A percentile compares a stretch with the other conserved stretches of the same genome.
Conservation (phyloP, 1,140 invertebrate genomes). For the Pseudobourletiella spinata region DNA sequence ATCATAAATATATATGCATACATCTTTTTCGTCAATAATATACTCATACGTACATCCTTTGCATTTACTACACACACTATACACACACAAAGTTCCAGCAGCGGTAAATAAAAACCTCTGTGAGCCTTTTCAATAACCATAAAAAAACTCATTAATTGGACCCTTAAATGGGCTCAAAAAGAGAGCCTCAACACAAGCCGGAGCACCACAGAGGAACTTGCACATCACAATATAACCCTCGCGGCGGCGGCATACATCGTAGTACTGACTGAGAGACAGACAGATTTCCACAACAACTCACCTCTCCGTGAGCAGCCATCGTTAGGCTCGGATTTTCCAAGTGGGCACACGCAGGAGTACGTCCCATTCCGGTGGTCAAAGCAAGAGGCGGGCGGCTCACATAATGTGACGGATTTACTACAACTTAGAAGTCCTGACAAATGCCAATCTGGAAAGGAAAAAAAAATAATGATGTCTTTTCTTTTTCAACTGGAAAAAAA, state of each 20-base stretch:
- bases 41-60: neutral
- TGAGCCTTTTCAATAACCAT: no score
- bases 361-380: slow-evolving; percentile 27
- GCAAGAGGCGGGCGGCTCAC: slow-evolving; percentile 18
- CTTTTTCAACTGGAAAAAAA: neutral
- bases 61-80: no score
- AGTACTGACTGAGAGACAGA: no score
- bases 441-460: slow-evolving; percentile 30
- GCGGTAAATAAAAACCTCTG: neutral
- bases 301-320: neutral
- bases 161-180: no score
- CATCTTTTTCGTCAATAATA: neutral
- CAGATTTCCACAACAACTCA: no score
- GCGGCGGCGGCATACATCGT: no score
- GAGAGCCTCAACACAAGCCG: no score
- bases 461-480: no score
- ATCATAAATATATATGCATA: no score
- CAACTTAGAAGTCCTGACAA: slow-evolving; percentile 24
- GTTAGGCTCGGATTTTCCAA: slow-evolving; percentile 10
- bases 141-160: neutral
- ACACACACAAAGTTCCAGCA: neutral
- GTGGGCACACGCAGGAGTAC: slow-evolving; percentile 26
- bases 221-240: no score
- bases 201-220: no score
- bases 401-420: slow-evolving; percentile 10